Evolutionary conservation across 2,113 vertebrate species (phyloP), one percentile per base, ranked within the genome.

Genomic region (Rhipidura dahli): DNA sequence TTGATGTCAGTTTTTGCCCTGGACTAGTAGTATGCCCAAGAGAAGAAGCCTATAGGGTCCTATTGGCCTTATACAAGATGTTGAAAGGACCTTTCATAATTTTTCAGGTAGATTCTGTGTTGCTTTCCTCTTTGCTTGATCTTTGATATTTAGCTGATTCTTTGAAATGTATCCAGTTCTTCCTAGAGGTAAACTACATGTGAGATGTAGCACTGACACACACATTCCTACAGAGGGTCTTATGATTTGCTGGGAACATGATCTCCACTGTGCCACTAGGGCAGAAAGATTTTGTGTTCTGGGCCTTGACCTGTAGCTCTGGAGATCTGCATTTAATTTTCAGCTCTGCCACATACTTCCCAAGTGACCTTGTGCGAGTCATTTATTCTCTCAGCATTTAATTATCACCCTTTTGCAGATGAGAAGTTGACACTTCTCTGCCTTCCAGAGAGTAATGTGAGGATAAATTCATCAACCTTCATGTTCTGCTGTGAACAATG

Each of bases 391-490:
- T 94, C 96, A 95, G 94, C 91, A 97, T 97, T 97, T 97, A 97
- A 97, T 97, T 97, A 97, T 97, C 96, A 94, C 95, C 96, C 95
- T 95, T 94, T 96, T 97, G 96, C 96, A 97, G 96, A 96, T 97
- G 96, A 97, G 96, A 96, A 95, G 95, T 92, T 97, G 96, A 97
- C 96, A 97, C 93, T 94, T 93, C 83, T 93, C 86, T 96, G 94
- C 95, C 94, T 97, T 93, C 95, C 72, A 93, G 83, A 97, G 94
- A 97, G 94, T 94, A 95, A 96, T 96, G 96, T 94, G 96, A 97
- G 95, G 96, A 97, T 97, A 95, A 97, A 97, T 96, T 96, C 89
- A 97, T 97, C 96, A 97, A 71, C 95, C 93, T 97, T 97, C 94
- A 53, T 94, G 95, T 97, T 97, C 86, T 92, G 49, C 65, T 92